Percentiles rank a stretch among this genome's conserved stretches.
Conservation (phyloP, 2,888 invertebrate genomes). For the Conus canariensis region DNA sequence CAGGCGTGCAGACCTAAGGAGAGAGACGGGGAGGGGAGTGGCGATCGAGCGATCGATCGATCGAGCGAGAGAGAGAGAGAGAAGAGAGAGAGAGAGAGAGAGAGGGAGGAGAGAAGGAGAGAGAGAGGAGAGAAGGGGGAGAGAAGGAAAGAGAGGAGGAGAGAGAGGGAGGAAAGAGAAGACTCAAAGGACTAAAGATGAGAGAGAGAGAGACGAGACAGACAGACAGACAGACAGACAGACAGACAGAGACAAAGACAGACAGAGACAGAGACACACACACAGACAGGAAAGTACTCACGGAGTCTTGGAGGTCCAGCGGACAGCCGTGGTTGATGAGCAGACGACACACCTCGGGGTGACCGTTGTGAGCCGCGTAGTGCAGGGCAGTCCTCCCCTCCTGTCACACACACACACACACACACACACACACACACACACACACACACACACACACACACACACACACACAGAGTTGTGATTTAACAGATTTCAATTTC, state of each 20-base stretch:
- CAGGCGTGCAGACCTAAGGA: too few species aligned
- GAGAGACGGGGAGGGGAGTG: too few species aligned
- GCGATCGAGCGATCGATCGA: neutral
- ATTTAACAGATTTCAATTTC: neutral
- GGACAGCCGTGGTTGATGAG: slow-evolving; percentile 83
- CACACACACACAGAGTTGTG: neutral
- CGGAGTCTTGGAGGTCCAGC: neutral
- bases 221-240: neutral
- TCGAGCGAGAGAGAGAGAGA: neutral
- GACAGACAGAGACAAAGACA: neutral
- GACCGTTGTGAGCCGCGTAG: slow-evolving; percentile 91
- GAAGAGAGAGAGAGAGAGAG: slow-evolving; percentile 9
- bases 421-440: slow-evolving; percentile 22
- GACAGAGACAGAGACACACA: neutral
- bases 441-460: slow-evolving; percentile 12
- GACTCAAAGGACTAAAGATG: neutral
- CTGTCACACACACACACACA: slow-evolving; percentile 23
- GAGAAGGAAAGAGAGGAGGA: too few species aligned
- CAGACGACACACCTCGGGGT: slow-evolving; percentile 85
- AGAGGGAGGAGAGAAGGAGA: neutral
- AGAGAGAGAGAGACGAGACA: neutral
- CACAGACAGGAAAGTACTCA: slow-evolving; percentile 3
- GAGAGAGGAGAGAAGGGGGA: neutral
- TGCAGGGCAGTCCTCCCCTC: slow-evolving; percentile 80
- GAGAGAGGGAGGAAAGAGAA: neutral